phyloP scores from a whole-genome alignment of 2,888 invertebrate genomes.

The Lumbricus terrestris region DNA sequence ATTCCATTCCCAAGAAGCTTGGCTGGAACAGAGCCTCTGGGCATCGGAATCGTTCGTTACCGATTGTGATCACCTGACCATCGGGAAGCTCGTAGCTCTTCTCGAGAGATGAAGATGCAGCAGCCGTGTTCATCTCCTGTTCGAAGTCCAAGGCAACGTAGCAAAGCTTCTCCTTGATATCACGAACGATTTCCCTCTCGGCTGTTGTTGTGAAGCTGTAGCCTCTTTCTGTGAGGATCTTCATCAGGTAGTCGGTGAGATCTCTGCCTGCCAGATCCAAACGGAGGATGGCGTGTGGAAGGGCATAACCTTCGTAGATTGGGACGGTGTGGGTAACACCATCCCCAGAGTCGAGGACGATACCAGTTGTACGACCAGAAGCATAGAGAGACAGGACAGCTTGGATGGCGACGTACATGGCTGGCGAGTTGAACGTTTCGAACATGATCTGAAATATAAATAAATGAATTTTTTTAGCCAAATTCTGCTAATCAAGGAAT shows the following conservation, averaged over 20 bases:
- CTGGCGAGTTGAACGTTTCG: conserved; percentile 43
- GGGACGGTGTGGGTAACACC: conserved; percentile 82
- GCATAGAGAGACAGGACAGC: conserved; percentile 49
- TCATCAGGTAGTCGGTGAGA: conserved; percentile 38
- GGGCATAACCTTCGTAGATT: conserved; percentile 62
- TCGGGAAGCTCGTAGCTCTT: conserved; percentile 71
- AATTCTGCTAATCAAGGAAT: not conserved
- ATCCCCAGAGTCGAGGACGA: conserved; percentile 48
- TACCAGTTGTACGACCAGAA: conserved; percentile 72
- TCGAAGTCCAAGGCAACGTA: conserved; percentile 91
- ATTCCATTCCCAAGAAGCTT: conserved; percentile 53
- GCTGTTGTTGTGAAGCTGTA: conserved; percentile 65
- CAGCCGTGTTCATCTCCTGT: conserved; percentile 91
- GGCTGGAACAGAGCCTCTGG: conserved; percentile 57
- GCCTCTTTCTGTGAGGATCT: conserved; percentile 66
- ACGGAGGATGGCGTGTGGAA: conserved; percentile 80
- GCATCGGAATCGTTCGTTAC: conserved; percentile 53
- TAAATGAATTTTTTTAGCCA: not conserved
- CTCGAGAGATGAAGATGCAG: conserved; percentile 83
- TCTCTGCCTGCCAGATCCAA: conserved; percentile 40
- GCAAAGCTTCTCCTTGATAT: conserved; percentile 91
- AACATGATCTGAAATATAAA: conserved; percentile 66
- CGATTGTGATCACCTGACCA: conserved; percentile 53
- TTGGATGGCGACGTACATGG: conserved; percentile 48
- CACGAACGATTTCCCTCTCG: conserved; percentile 89